These are phyloP conservation scores for Bursaphelenchus okinawaensis DNA, from an alignment of 2,888 invertebrate genomes.

Conservation along the genomic window DNA sequence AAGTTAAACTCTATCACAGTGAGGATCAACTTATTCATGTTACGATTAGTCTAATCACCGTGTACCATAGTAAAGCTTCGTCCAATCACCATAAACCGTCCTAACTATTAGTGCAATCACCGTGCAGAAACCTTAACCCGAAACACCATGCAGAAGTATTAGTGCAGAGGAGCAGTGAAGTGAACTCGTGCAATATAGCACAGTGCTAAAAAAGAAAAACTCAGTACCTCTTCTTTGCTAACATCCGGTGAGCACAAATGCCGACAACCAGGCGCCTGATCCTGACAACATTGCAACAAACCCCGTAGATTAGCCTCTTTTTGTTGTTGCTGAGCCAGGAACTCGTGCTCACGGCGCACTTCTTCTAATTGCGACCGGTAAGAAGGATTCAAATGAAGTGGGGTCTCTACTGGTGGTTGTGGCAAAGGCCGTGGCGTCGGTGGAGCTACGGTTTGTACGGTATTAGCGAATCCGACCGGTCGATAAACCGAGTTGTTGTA, in stretches of 20 bases:
- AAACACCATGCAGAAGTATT: too few species aligned
- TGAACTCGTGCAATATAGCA: too few species aligned
- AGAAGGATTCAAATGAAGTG: not conserved
- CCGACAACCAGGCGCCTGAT: slow-evolving; percentile 32
- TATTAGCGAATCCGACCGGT: not conserved
- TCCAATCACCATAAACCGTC: too few species aligned
- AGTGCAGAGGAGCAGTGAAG: too few species aligned
- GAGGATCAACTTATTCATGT: too few species aligned
- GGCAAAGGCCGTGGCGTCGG: not conserved
- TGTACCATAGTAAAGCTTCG: too few species aligned
- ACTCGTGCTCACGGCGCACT: not conserved
- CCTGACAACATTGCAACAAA: slow-evolving; percentile 29
- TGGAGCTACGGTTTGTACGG: not conserved
- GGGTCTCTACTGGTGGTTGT: not conserved
- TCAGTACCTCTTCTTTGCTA: slow-evolving; percentile 29
- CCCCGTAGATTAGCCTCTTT: slow-evolving; percentile 11
- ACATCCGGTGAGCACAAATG: slow-evolving; percentile 30
- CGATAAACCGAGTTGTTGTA: not conserved
- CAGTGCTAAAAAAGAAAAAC: not conserved
- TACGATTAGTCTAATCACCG: too few species aligned
- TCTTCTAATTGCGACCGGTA: not conserved
- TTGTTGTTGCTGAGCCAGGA: slow-evolving; percentile 1
- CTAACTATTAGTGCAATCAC: too few species aligned
- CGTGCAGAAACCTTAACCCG: too few species aligned
- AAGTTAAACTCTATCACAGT: too few species aligned